Percentiles rank a stretch among this genome's conserved stretches.
Conservation (phyloP, 2,113 vertebrate genomes). For the Laticauda laticaudata region DNA sequence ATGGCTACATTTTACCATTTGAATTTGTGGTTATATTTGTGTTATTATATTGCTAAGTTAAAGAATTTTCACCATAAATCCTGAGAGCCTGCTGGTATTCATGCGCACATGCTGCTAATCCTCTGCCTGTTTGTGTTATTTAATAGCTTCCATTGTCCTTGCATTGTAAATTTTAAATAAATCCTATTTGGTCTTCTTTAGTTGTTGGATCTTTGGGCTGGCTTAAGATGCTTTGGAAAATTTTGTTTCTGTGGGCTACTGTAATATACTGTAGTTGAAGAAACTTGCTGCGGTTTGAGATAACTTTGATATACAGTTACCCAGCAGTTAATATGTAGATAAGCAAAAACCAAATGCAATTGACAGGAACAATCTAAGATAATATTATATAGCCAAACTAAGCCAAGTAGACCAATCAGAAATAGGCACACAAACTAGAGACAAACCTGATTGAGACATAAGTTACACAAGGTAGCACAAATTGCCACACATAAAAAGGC, state of each 20-base stretch:
- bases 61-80: neutral
- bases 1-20: neutral
- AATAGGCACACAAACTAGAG: neutral
- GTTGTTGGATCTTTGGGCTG: neutral
- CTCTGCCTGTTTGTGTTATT: neutral
- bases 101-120: neutral
- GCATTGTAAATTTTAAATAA: neutral
- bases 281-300: neutral
- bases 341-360: neutral
- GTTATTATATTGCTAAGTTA: neutral
- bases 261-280: neutral
- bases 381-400: neutral
- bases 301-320: neutral
- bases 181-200: neutral
- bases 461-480: neutral
- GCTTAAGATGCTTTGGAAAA: neutral
- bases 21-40: neutral
- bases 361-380: neutral
- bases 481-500: neutral
- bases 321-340: neutral
- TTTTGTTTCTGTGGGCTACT: neutral
- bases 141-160: neutral
- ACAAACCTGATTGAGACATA: neutral
- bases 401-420: neutral
- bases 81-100: neutral